Evolutionary conservation across 1,140 invertebrate genomes (phyloP), one percentile per base, ranked within the genome.

Genomic region (Caenorhabditis briggsae): DNA sequence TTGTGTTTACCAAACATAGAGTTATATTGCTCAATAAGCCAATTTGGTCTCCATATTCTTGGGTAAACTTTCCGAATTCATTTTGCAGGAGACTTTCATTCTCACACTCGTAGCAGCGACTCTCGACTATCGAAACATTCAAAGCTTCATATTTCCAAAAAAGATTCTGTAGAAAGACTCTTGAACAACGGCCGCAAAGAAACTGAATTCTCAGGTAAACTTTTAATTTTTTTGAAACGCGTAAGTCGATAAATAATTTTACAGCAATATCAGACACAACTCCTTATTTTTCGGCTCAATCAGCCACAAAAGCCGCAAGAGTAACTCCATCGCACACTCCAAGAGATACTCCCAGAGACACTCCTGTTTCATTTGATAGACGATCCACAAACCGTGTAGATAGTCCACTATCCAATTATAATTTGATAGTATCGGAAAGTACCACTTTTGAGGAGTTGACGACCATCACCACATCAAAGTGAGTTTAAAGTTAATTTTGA

Each of bases 361-460:
- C 83, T 64, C 56, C 83, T 25, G 56, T 59, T 18, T 64, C 83
- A 5, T 65, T 65, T 41, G 61, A 65, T 33, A 23, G 43, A 46
- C 8, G 33, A 8, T 64, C 65, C 6, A 70, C 83, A 12, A 9
- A 43, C 20, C 9, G 84, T 6, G 12, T 85, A 1, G 56, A 58
- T 23, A 65, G 83, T 50, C 14, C 1, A 20, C n/a, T 64, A 1
- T 78, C 70, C 41, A 16, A 78, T 7, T 70, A 50, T 16, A 55
- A 84, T 50, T 20, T 78, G 43, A 85, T 85, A 9, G 50, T 85
- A 23, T 85, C 84, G 9, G 84, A 85, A 78, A 85, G 61, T 25
- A 74, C 84, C 3, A 85, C 84, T 5, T 70, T 85, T 58, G 84
- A 85, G n/a, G 84, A 85, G 18, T 33, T 85, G 64, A 85, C 84